Conservation (phyloP, 2,797 vertebrate species). For the Brotula barbata region DNA sequence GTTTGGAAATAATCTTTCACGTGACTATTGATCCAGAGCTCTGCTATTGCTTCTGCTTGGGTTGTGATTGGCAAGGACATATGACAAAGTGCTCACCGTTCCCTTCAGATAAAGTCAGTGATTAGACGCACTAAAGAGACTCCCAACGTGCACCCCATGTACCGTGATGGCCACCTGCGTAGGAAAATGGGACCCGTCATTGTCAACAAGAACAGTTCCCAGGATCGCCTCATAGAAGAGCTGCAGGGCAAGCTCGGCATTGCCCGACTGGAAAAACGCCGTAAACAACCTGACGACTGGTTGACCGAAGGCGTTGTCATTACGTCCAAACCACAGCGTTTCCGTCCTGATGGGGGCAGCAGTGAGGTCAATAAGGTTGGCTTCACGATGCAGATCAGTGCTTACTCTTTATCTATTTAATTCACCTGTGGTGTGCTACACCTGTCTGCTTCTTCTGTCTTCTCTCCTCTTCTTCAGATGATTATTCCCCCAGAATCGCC, state of each 20-base stretch:
- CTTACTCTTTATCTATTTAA: constrained; percentile 1
- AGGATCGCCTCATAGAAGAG: constrained; percentile 90
- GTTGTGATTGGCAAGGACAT: constrained; percentile 37
- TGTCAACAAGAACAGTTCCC: constrained; percentile 89
- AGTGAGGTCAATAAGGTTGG: constrained; percentile 92
- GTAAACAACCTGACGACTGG: constrained; percentile 86
- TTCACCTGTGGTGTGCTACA: constrained; percentile 29
- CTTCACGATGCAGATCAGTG: constrained; percentile 27
- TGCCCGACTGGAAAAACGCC: constrained; percentile 77
- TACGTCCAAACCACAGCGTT: constrained; percentile 83
- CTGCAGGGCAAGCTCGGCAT: constrained; percentile 92
- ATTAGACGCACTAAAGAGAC: constrained; percentile 96
- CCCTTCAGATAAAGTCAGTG: constrained; percentile 91
- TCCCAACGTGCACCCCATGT: constrained; percentile 92
- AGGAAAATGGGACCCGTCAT: constrained; percentile 89
- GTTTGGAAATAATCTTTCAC: constrained; percentile 4
- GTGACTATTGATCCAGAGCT: constrained; percentile 35
- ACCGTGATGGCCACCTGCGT: constrained; percentile 85
- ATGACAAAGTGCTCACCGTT: constrained; percentile 42
- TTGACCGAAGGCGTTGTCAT: constrained; percentile 88
- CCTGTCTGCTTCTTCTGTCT: constrained; percentile 41
- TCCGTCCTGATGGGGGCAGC: constrained; percentile 73
- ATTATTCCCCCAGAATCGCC: constrained; percentile 85
- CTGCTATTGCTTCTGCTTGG: constrained; percentile 47
- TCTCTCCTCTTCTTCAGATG: constrained; percentile 76